Base-by-base conservation (phyloP, 2,888 invertebrate genomes). In the Colostygia pectinataria region DNA sequence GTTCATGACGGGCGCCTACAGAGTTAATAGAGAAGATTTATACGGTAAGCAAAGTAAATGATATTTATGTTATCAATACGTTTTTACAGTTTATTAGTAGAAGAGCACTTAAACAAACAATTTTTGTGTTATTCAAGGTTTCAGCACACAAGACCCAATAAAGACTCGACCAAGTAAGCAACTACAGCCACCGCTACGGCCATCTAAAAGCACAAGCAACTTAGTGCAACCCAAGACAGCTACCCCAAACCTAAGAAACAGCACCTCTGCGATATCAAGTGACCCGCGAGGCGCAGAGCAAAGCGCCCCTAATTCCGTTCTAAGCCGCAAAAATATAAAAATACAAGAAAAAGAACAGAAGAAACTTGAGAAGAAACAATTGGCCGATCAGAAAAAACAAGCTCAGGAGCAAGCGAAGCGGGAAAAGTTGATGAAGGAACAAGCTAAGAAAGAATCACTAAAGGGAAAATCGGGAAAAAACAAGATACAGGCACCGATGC, bases 1-100 rank as follows among this genome's bases (percentile, higher is more conserved):
- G 5, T 71, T 74, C 1, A 61, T 81, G 5, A 74, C 52, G 6
- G 89, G 88, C 5, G 82, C 83, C 1, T 90, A 90, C 41, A 77
- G 82, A 48, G 61, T 61, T 0, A 80, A 78, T 28, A 71, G 72
- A 39, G 80, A 82, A 46, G 84, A 88, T 47, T 77, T 72, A 40
- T 73, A 68, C 54, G 82, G 89, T 90, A 61, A 66, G 71, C 57
- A 45, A 36, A 18, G 9, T 27, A 10, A 15, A 27, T 33, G n/a
- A n/a, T n/a, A n/a, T 20, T 15, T 15, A 6, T 20, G 20, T 1
- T 6, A 20, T 6, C 20, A 20, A 20, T 20, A 20, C 2, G 4
- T 20, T 6, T n/a, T n/a, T n/a, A n/a, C n/a, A n/a, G n/a, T n/a
- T n/a, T n/a, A n/a, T n/a, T n/a, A n/a, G n/a, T n/a, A n/a, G n/a